Evolutionary conservation across 2,888 invertebrate genomes (phyloP).

Genomic region (Platycheirus albimanus): DNA sequence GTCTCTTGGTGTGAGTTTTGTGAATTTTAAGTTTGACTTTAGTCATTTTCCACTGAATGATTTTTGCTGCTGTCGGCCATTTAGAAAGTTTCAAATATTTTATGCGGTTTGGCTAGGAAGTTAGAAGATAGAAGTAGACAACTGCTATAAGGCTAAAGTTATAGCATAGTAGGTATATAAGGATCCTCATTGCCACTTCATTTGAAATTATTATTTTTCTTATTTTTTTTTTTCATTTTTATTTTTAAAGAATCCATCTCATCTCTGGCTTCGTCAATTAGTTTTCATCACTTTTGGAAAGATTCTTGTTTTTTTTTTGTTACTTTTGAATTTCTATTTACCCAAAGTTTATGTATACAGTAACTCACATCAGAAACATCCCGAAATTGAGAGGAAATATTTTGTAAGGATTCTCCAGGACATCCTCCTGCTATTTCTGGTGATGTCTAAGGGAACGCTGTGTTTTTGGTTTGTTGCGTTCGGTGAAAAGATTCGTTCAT

Average conservation of each 20-base stretch:
- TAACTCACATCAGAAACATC: slow-evolving; percentile 32
- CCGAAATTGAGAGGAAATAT: slow-evolving; percentile 13
- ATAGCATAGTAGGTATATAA: no score
- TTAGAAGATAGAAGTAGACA: not conserved
- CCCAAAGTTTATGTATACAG: slow-evolving; percentile 18
- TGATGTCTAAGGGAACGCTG: not conserved
- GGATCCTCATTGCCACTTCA: slow-evolving; percentile 61
- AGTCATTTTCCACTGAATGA: slow-evolving; percentile 65
- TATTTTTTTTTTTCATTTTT: no score
- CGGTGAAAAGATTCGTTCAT: slow-evolving; percentile 49
- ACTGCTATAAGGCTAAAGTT: no score
- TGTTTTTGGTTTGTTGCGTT: slow-evolving; percentile 56
- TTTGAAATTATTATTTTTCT: slow-evolving; percentile 52
- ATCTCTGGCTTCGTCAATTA: slow-evolving; percentile 63
- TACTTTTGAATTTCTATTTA: not conserved
- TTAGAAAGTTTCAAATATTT: slow-evolving; percentile 67
- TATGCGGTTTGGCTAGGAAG: slow-evolving; percentile 46
- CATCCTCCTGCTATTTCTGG: not conserved
- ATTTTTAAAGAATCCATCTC: slow-evolving; percentile 41
- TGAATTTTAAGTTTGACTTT: slow-evolving; percentile 51
- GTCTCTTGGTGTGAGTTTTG: slow-evolving; percentile 3
- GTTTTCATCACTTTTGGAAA: slow-evolving; percentile 44
- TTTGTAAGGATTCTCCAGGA: slow-evolving; percentile 50
- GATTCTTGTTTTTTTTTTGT: not conserved
- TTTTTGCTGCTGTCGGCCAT: slow-evolving; percentile 52